Base-by-base conservation (phyloP, 2,888 invertebrate genomes). In the Xanthorhoe spadicearia region DNA sequence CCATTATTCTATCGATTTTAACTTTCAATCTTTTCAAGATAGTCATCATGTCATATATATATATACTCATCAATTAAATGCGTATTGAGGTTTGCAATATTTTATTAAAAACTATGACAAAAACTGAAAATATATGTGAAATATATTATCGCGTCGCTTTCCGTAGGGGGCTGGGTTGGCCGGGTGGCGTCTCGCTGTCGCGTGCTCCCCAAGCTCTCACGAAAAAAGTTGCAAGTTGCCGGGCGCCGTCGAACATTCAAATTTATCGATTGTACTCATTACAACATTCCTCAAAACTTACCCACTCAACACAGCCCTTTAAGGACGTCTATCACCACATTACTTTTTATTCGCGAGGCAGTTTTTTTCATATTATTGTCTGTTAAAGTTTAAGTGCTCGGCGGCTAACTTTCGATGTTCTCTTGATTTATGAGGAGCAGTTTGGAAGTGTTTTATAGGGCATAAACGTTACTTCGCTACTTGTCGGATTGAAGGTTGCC, bases 231-330 rank as follows among this genome's bases (percentile, higher is more conserved):
- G 92, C 93, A 92, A 92, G 92, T 91, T 89, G 88, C 84, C 83
- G 84, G 91, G 90, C 90, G 91, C 91, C 91, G 86, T 76, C 79
- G 88, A 92, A 92, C 93, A 93, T 92, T 93, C 93, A 93, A 92
- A 92, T 93, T 92, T 92, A 93, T 93, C 90, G 92, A 93, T 93
- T 91, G 89, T 88, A 83, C 89, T 93, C 92, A 90, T 93, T 90
- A 91, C 92, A 82, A 83, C 90, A 91, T 91, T 90, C 90, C 89
- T 92, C 90, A 90, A 90, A 90, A 90, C 88, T 89, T 89, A 88
- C 85, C 86, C 85, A 84, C 87, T 87, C 84, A 88, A 89, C 90
- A 89, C 89, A 91, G 90, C 90, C 92, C 90, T 92, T 91, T 86
- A 84, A 82, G 78, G 82, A 83, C 83, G 76, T 80, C 88, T 87